Evolutionary conservation across 2,113 vertebrate genomes (phyloP).

Genomic region (Xenopus tropicalis): DNA sequence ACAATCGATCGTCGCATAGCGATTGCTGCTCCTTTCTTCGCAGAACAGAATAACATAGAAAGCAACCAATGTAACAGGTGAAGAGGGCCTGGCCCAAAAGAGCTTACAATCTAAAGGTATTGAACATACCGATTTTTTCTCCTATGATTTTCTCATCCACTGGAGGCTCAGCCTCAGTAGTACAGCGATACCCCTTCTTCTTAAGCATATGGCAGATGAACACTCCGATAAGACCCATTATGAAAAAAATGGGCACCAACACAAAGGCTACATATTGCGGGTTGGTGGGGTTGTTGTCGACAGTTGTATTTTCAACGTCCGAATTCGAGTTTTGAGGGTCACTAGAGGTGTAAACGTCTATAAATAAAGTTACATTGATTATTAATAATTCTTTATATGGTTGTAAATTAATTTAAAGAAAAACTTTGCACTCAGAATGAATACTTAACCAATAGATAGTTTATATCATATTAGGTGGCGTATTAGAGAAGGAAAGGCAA

Average conservation of each 20-base stretch:
- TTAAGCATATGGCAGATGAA: conserved; percentile 90
- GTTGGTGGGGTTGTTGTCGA: conserved; percentile 46
- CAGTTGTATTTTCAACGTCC: conserved; percentile 39
- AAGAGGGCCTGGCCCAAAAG: no score
- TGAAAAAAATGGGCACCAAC: conserved; percentile 84
- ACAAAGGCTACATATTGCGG: conserved; percentile 73
- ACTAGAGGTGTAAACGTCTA: conserved; percentile 35
- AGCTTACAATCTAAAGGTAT: no score
- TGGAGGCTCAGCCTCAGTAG: conserved; percentile 74
- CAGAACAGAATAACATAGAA: no score
- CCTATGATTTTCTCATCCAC: conserved; percentile 63
- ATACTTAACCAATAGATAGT: no score
- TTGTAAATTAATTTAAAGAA: no score
- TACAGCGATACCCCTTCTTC: conserved; percentile 93
- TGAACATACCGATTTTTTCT: conserved; percentile 72
- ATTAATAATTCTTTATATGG: no score
- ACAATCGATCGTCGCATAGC: no score
- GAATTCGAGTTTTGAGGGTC: conserved; percentile 34
- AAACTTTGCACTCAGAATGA: no score
- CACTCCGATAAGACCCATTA: conserved; percentile 86
- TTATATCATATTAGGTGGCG: no score
- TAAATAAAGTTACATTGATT: not conserved
- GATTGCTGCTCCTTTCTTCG: no score
- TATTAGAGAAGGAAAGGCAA: no score
- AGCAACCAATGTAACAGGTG: no score